phyloP scores from a whole-genome alignment of 2,888 invertebrate genomes.

The Cataglyphis altisquamis region DNA sequence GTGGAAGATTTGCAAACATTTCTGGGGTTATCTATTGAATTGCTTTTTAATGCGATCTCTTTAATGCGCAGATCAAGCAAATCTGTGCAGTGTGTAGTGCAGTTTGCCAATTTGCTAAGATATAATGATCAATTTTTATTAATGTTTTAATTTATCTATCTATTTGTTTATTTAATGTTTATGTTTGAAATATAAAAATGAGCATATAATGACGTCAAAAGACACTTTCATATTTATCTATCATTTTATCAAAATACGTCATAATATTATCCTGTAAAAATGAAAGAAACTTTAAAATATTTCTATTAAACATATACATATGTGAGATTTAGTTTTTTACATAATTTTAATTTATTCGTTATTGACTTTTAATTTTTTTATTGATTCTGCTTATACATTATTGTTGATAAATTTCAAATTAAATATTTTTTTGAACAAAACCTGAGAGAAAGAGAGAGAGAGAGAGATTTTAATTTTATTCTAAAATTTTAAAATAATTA shows the following conservation, averaged over 20 bases:
- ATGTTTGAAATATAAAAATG: neutral
- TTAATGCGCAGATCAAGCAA: neutral
- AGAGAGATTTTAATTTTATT: neutral
- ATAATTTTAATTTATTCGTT: constrained; percentile 10
- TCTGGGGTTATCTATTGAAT: neutral
- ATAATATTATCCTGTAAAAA: neutral
- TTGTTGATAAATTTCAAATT: neutral
- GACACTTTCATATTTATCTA: neutral
- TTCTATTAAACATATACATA: neutral
- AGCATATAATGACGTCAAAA: neutral
- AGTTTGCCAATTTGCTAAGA: neutral
- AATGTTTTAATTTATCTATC: neutral
- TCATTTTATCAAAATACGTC: neutral
- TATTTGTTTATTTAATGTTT: neutral
- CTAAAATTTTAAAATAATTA: constrained; percentile 9
- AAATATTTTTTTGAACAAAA: neutral
- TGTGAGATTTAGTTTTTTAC: neutral
- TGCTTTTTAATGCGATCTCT: neutral
- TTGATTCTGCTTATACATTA: neutral
- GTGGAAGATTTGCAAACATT: neutral
- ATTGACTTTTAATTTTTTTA: neutral
- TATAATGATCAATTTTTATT: neutral
- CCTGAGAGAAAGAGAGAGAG: too few species aligned
- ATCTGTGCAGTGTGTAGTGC: neutral
- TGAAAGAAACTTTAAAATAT: neutral